Evolutionary conservation across 2,888 invertebrate genomes (phyloP).

Genomic region (Lysandra coridon): DNA sequence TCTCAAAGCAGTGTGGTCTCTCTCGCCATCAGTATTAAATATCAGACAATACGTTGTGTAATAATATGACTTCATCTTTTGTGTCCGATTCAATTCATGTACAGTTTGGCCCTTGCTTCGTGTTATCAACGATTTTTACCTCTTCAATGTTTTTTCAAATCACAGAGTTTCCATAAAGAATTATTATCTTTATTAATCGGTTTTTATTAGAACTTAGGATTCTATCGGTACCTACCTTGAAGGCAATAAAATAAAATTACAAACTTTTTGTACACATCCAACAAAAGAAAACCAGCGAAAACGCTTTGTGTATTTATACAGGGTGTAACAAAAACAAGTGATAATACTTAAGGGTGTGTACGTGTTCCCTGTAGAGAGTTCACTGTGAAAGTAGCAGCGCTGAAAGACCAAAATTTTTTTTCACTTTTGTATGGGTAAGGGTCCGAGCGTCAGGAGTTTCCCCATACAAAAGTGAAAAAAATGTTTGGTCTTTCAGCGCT

Average conservation of each 20-base stretch:
- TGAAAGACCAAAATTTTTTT: too few relatives aligned
- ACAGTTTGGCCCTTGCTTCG: not conserved
- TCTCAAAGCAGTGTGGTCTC: conserved; percentile 6
- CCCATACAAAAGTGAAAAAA: too few relatives aligned
- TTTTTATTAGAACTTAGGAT: not conserved
- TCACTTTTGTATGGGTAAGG: too few relatives aligned
- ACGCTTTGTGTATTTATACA: not conserved
- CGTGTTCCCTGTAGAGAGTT: too few relatives aligned
- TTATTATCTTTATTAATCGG: not conserved
- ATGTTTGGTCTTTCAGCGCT: too few relatives aligned
- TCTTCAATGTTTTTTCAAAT: not conserved
- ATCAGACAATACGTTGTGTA: not conserved
- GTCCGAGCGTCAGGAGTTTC: too few relatives aligned
- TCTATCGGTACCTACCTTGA: not conserved
- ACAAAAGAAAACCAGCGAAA: not conserved
- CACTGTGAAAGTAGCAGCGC: too few relatives aligned
- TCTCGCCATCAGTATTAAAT: not conserved
- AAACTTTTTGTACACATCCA: not conserved
- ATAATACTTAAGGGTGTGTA: too few relatives aligned
- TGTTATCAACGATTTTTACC: not conserved
- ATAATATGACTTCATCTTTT: not conserved
- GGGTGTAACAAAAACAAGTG: too few relatives aligned
- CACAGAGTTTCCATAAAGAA: not conserved
- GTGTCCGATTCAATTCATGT: not conserved
- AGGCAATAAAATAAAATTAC: not conserved